Evolutionary conservation across 1,140 invertebrate genomes (phyloP), one percentile per base, ranked within the genome.

Genomic region (Orius insidiosus): DNA sequence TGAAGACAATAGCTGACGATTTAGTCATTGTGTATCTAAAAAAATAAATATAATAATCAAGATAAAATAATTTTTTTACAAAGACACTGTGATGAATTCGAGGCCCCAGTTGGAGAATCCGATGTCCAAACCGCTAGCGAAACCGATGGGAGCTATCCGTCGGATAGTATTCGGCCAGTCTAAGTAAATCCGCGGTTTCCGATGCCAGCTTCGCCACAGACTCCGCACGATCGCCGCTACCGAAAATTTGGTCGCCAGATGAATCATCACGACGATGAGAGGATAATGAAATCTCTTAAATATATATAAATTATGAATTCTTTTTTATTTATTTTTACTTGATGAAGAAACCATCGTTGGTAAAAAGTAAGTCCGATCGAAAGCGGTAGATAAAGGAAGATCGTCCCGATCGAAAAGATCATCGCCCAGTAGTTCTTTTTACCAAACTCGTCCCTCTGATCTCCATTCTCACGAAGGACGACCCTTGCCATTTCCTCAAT

Each of bases 331-430:
- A 67, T 68, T 66, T 90, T 88, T 67, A n/a, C n/a, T n/a, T n/a
- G n/a, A n/a, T 81, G 78, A 51, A 89, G 74, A 51, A 96, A 75
- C 74, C 82, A 84, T 73, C 90, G 77, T 60, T 96, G 89, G 60
- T 95, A 97, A 67, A 96, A 96, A 11, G 89, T 96, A n/a, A 97
- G 71, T 44, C 85, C 78, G 56, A 97, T 90, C 5, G 90, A 95
- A 46, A 93, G 72, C 4, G 75, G 65, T 61, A 93, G 93, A 63
- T 95, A 96, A 24, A 83, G 63, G 2, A 79, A 59, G 47, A 95
- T 80, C 31, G 85, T 58, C 38, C 64, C 37, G 14, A 62, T 42
- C 7, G 66, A 68, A 51, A 32, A 30, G 10, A 56, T 19, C 10
- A 53, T 9, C 24, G 16, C 47, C 16, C 44, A 40, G 4, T n/a